These are phyloP conservation scores for Tricholauxania praeusta DNA, from an alignment of 2,888 invertebrate genomes.

Conservation along the genomic window DNA sequence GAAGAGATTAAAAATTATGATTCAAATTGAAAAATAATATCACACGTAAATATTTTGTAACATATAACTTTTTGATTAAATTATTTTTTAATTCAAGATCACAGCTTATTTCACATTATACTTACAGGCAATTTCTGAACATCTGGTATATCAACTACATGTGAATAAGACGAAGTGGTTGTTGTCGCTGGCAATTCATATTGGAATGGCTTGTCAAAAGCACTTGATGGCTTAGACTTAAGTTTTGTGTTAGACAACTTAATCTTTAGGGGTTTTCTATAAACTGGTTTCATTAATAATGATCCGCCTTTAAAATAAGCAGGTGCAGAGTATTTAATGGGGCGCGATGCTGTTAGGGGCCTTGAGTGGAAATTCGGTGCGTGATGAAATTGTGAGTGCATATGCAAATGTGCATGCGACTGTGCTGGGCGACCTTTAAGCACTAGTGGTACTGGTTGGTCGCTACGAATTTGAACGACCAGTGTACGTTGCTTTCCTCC, in stretches of 20 bases:
- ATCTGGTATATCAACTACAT: slow-evolving; percentile 48
- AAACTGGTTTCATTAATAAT: slow-evolving; percentile 12
- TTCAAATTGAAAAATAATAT: too few relatives aligned
- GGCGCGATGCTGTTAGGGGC: slow-evolving; percentile 37
- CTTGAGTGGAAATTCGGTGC: slow-evolving; percentile 35
- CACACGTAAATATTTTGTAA: too few relatives aligned
- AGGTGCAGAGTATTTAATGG: slow-evolving; percentile 50
- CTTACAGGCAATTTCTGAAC: slow-evolving; percentile 62
- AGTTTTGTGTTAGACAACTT: slow-evolving; percentile 60
- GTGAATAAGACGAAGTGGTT: slow-evolving; percentile 34
- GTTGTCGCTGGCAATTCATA: slow-evolving; percentile 40
- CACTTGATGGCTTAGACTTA: slow-evolving; percentile 58
- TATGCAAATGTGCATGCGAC: slow-evolving; percentile 47
- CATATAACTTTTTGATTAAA: too few relatives aligned
- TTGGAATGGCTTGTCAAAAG: slow-evolving; percentile 62
- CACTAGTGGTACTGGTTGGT: slow-evolving; percentile 63
- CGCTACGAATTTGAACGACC: slow-evolving; percentile 66
- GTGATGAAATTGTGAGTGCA: slow-evolving; percentile 45
- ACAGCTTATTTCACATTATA: slow-evolving; percentile 3
- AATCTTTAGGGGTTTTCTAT: slow-evolving; percentile 63
- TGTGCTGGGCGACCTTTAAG: slow-evolving; percentile 59
- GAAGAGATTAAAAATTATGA: too few relatives aligned
- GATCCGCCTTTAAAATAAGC: slow-evolving; percentile 52
- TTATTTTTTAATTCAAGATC: too few relatives aligned
- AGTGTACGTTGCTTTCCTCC: slow-evolving; percentile 59